A percentile compares a stretch with the other conserved stretches of the same genome.
Conservation (phyloP, 2,113 vertebrate genomes). For the Macrotis lagotis region DNA sequence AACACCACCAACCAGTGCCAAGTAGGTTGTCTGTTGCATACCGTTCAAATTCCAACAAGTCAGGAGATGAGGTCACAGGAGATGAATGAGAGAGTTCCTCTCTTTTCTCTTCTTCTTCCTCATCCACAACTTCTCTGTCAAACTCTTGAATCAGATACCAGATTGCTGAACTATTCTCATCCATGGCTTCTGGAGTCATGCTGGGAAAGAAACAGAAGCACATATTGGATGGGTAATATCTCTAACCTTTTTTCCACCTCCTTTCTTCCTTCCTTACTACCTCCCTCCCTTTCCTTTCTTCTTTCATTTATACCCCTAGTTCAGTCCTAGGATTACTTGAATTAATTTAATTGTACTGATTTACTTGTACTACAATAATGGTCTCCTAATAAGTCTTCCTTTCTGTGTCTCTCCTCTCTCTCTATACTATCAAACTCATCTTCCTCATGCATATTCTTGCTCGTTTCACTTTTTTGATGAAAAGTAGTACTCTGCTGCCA, state of each 20-base stretch:
- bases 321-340: background rate
- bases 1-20: background rate
- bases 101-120: constrained; percentile 69
- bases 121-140: constrained; percentile 66
- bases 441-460: background rate
- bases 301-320: background rate
- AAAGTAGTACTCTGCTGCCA: background rate
- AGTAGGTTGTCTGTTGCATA: constrained; percentile 62
- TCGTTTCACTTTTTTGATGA: background rate
- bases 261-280: background rate
- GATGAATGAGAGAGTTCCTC: constrained; percentile 49
- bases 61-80: constrained; percentile 63
- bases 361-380: background rate
- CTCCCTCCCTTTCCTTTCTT: background rate
- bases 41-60: constrained; percentile 89
- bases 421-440: background rate
- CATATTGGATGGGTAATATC: background rate
- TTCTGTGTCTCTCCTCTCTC: background rate
- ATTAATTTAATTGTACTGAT: background rate
- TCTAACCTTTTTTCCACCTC: background rate
- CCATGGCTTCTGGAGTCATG: constrained; percentile 36
- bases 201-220: constrained; percentile 60
- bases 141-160: constrained; percentile 67
- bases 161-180: constrained; percentile 49
- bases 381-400: background rate